Base-by-base conservation (phyloP, 30 jellyfish, hydroid and myxozoan species). In the Chrysaora quinquecirrha region DNA sequence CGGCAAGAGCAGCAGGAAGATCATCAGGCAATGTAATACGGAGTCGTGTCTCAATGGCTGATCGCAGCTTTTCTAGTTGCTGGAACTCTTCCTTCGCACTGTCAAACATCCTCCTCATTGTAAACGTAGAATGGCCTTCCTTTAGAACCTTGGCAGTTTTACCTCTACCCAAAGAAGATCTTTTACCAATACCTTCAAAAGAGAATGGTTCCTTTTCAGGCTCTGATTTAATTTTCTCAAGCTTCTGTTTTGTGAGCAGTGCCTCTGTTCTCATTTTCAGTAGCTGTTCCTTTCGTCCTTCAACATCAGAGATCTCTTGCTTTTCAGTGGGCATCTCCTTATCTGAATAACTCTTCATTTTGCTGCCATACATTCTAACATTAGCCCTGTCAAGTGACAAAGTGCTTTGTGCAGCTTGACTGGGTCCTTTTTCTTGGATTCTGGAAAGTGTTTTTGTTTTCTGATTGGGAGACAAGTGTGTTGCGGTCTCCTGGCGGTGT, bases 1-100 rank as follows among this genome's bases (percentile, higher is more conserved):
- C 97, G 4, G 96, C 91, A 20, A 89, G 47, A 6, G 97, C 91
- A 20, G 97, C 95, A 19, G 95, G 95, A 14, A 89, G 89, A 50
- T 89, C 97, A 58, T 89, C 97, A 14, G 97, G 97, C 30, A 89
- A 56, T 9, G 24, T 82, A 81, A 71, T 89, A 3, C 86, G 76
- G 30, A 89, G 34, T 3, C 95, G 82, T 0, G 89, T 19, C 47
- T 89, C 97, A 22, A 89, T 76, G 1, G 95, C 91, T 95, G 81
- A 85, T 52, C 97, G 76, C 7, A 89, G 85, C 64, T 74, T 82
- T 61, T 89, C 97, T 1, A 89, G 80, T 65, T 82, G 95, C 58
- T 89, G 95, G 70, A 82, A 89, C 34, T 89, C 97, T 34, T 82
- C 97, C 35, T 77, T 89, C 19, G 92, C 97, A 48, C 90, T 73